These are phyloP conservation scores for Chlorops oryzae DNA, from an alignment of 1,140 invertebrate genomes.

Conservation along the genomic window DNA sequence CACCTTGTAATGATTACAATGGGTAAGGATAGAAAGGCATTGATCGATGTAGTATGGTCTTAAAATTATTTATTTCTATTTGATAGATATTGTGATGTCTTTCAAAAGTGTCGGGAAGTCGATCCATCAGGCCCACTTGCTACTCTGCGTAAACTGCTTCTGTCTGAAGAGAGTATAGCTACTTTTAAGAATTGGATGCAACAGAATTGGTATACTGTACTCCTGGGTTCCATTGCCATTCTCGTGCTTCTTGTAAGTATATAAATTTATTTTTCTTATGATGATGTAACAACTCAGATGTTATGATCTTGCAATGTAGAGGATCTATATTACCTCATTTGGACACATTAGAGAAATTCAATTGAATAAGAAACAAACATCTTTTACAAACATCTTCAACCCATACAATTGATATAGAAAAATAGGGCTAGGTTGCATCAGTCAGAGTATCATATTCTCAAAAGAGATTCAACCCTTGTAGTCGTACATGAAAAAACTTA, in stretches of 20 bases:
- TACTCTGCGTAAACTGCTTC: conserved; percentile 75
- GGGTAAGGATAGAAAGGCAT: conserved; percentile 57
- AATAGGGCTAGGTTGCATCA: no score
- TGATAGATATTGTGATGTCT: conserved; percentile 91
- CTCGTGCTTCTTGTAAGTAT: conserved; percentile 68
- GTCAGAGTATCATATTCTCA: no score
- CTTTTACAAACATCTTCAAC: no score
- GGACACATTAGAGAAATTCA: no score
- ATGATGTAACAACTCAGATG: no score
- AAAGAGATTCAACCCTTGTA: no score
- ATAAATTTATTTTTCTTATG: no score
- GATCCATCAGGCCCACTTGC: conserved; percentile 92
- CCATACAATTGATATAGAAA: no score
- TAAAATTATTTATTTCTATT: background rate
- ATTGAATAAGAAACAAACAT: no score
- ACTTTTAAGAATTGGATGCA: conserved; percentile 78
- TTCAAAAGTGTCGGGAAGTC: conserved; percentile 92
- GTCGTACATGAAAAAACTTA: no score
- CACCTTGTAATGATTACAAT: conserved; percentile 96
- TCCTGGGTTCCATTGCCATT: conserved; percentile 66
- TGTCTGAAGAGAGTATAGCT: conserved; percentile 83
- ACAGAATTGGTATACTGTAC: conserved; percentile 79
- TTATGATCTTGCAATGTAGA: no score
- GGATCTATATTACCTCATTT: no score
- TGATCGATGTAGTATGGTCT: background rate